Conservation (phyloP, 2,797 vertebrate species). For the Darevskia nairensis region DNA sequence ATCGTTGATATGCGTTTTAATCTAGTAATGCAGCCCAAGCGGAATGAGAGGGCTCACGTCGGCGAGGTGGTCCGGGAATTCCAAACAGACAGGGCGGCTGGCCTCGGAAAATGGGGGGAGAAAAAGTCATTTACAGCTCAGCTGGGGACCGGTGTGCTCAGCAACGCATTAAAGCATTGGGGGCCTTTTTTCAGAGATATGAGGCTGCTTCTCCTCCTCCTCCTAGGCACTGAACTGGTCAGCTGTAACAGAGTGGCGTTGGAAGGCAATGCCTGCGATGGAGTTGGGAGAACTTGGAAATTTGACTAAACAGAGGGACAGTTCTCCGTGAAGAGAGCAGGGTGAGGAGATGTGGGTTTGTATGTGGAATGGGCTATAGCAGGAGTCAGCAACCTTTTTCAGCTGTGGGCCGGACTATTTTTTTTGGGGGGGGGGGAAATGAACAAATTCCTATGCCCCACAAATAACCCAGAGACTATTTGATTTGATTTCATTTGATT, state of each 20-base stretch:
- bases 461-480: too few relatives aligned
- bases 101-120: slow-evolving; percentile 76
- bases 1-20: slow-evolving; percentile 84
- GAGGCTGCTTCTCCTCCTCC: slow-evolving; percentile 35
- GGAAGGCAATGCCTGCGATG: slow-evolving; percentile 26
- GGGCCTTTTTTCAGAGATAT: slow-evolving; percentile 36
- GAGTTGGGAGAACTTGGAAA: slow-evolving; percentile 41
- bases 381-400: too few relatives aligned
- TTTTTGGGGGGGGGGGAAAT: too few relatives aligned
- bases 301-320: not conserved
- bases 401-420: too few relatives aligned
- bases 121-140: slow-evolving; percentile 83
- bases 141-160: slow-evolving; percentile 74
- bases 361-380: not conserved
- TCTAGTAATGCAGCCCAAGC: slow-evolving; percentile 80
- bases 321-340: not conserved
- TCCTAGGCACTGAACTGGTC: slow-evolving; percentile 58
- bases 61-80: slow-evolving; percentile 77
- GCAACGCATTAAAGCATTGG: slow-evolving; percentile 46
- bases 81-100: slow-evolving; percentile 77
- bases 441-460: too few relatives aligned
- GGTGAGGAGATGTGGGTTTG: not conserved
- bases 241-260: slow-evolving; percentile 63
- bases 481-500: too few relatives aligned
- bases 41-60: slow-evolving; percentile 68